These are phyloP conservation scores for Valencia hispanica DNA, from an alignment of 2,797 vertebrate genomes.

Conservation along the genomic window DNA sequence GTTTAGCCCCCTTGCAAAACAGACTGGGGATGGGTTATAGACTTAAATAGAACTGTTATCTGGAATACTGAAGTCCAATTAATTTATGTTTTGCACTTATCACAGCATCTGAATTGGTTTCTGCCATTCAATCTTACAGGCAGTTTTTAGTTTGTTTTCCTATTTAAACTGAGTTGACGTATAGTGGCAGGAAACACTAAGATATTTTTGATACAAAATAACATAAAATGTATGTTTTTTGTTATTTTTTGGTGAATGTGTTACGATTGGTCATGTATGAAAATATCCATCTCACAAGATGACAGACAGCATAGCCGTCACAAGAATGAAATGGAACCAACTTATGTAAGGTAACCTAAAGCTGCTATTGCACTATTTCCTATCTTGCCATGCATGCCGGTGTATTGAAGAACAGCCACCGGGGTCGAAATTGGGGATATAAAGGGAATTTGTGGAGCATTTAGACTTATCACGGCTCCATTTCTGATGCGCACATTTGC, in stretches of 20 bases:
- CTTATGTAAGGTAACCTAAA: no score
- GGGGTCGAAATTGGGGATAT: no score
- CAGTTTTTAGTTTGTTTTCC: not conserved
- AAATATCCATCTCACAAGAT: not conserved
- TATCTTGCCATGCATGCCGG: no score
- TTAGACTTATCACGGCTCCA: no score
- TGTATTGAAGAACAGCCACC: no score
- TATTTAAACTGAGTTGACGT: not conserved
- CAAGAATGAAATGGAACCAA: no score
- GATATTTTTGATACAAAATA: not conserved
- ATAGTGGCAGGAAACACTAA: no score
- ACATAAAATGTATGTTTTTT: not conserved
- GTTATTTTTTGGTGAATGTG: not conserved
- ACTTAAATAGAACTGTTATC: not conserved
- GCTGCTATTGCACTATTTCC: no score
- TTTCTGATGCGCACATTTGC: no score
- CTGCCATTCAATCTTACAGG: not conserved
- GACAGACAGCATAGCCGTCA: no score
- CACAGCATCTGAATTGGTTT: not conserved
- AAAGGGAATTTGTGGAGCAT: no score
- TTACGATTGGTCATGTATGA: not conserved
- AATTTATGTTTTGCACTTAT: not conserved
- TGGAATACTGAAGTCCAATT: not conserved
- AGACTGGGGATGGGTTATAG: not conserved
- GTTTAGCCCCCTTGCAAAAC: not conserved